Base-by-base conservation (phyloP, 35 echinoderm and acorn worm genomes). In the Apostichopus californicus region DNA sequence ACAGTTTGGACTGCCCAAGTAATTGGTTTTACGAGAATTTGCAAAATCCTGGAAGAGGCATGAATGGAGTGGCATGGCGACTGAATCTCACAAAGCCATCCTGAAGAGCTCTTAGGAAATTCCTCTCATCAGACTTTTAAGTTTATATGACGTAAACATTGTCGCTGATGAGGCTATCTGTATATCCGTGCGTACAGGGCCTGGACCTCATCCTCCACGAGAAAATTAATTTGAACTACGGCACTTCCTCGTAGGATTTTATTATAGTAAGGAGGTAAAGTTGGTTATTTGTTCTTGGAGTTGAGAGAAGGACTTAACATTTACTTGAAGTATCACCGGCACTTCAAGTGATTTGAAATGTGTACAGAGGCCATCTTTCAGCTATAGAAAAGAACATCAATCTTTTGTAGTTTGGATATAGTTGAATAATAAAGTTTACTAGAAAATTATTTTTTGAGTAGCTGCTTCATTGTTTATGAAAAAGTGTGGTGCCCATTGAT, bases 211-310 rank as follows among this genome's bases (percentile, higher is more conserved):
- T 52, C 78, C 78, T 46, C 1, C 52, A 52, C 25, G 78, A 81
- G 78, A 77, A 77, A 77, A 77, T 77, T 77, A 77, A 77, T 77
- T 77, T 77, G 17, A 77, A 20, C 75, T 77, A 18, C 75, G 17
- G 0, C 75, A 13, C 17, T 77, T 77, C 75, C 75, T 77, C 17
- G 75, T 77, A 77, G 17, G 75, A 77, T 77, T 77, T 77, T 77
- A 77, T 77, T 18, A 77, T 18, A 77, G 17, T 77, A 4, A 18
- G 75, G 75, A 77, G 75, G 8, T 77, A 10, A 77, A 18, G 9
- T 77, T 77, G 9, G 75, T 13, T 77, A 18, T 77, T 77, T 77
- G 75, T 77, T 77, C 9, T 77, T 77, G 75, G 75, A 77, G 75
- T 77, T 20, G 75, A 77, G 75, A 77, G 68, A 72, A 5, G 75